Evolutionary conservation across 2,888 invertebrate genomes (phyloP).

Genomic region (Diaphora mendica): DNA sequence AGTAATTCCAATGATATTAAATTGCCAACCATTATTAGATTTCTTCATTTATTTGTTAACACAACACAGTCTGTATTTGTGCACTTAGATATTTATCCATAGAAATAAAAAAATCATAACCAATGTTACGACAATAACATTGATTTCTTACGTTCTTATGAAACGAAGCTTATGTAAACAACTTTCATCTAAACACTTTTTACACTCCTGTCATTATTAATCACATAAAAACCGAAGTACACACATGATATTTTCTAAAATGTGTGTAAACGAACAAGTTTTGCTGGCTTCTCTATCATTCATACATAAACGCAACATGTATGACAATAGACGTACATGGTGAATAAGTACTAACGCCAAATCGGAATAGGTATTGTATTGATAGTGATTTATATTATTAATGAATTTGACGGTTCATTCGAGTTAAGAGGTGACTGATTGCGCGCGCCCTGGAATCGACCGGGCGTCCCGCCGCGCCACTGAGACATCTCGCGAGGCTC

Average conservation of each 20-base stretch:
- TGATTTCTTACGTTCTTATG: slow-evolving; percentile 7
- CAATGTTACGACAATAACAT: slow-evolving; percentile 47
- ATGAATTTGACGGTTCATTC: slow-evolving; percentile 65
- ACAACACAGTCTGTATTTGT: slow-evolving; percentile 30
- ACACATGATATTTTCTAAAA: slow-evolving; percentile 59
- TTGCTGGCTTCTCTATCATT: slow-evolving; percentile 20
- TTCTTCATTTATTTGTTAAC: slow-evolving; percentile 24
- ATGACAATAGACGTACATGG: slow-evolving; percentile 19
- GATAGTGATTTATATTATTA: slow-evolving; percentile 54
- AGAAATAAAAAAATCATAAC: slow-evolving; percentile 40
- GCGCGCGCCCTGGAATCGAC: slow-evolving; percentile 82
- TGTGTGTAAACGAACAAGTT: slow-evolving; percentile 33
- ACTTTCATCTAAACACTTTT: slow-evolving; percentile 37
- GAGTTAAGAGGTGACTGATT: slow-evolving; percentile 59
- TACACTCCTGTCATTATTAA: slow-evolving; percentile 57
- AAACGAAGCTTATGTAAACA: slow-evolving; percentile 33
- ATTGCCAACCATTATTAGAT: slow-evolving; percentile 39
- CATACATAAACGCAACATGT: slow-evolving; percentile 12
- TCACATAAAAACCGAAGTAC: slow-evolving; percentile 65
- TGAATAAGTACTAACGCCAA: slow-evolving; percentile 9
- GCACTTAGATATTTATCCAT: slow-evolving; percentile 40
- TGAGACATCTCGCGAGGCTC: slow-evolving; percentile 75
- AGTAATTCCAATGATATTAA: slow-evolving; percentile 40
- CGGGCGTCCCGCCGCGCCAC: slow-evolving; percentile 83
- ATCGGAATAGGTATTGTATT: slow-evolving; percentile 21